A percentile compares a stretch with the other conserved stretches of the same genome.
Evolutionary conservation across 2,797 vertebrate genomes (phyloP).

Genomic region (Falco concolor): DNA sequence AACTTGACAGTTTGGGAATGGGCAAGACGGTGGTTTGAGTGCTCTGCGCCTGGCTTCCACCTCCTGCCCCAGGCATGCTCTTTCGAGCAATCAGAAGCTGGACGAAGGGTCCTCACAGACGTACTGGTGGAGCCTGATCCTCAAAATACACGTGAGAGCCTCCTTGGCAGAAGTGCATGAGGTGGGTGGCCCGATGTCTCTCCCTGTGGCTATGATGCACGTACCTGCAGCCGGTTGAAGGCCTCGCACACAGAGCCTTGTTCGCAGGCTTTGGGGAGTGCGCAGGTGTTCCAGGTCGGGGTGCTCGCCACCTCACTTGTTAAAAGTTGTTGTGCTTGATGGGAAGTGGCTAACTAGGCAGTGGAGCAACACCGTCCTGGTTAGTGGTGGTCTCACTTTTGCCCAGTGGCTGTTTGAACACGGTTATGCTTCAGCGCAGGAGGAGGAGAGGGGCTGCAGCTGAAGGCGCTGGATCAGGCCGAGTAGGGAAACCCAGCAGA

Average conservation of each 20-base stretch:
- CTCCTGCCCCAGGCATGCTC: no score
- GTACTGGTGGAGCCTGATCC: neutral
- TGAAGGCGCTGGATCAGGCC: neutral
- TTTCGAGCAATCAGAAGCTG: neutral
- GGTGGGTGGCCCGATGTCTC: neutral
- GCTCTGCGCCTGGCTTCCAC: no score
- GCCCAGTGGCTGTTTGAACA: neutral
- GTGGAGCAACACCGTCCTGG: neutral
- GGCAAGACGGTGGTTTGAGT: accelerated
- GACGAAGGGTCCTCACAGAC: neutral
- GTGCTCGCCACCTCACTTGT: neutral
- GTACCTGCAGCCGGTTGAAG: neutral
- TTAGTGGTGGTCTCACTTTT: neutral
- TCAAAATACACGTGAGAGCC: accelerated
- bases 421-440: neutral
- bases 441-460: neutral
- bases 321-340: accelerated
- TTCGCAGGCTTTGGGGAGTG: neutral
- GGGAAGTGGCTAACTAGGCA: neutral
- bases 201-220: neutral
- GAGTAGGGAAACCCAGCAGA: neutral
- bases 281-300: neutral
- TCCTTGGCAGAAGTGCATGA: neutral
- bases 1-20: neutral
- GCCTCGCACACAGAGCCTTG: neutral